These are phyloP conservation scores for Delphinapterus leucas DNA, from an alignment of 2,113 vertebrate genomes.

Conservation along the genomic window DNA sequence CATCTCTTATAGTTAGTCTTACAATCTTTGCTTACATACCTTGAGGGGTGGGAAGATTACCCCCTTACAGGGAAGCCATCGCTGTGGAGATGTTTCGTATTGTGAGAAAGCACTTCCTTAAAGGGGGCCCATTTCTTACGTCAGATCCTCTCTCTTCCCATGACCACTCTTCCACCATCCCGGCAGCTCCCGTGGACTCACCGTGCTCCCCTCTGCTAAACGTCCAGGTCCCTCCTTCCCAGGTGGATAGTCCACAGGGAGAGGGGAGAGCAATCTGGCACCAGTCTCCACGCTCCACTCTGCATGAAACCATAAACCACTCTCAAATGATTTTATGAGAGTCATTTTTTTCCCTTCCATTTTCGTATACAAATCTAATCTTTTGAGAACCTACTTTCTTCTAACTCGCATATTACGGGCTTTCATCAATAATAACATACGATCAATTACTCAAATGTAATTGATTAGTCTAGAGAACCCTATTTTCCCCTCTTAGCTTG, in stretches of 20 bases:
- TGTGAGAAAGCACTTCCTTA: neutral
- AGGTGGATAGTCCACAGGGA: accelerated
- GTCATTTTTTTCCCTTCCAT: constrained; percentile 60
- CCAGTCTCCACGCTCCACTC: accelerated
- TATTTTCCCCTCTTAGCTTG: neutral
- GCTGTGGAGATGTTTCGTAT: accelerated
- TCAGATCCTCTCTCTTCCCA: too few species aligned
- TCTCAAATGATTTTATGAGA: constrained; percentile 47
- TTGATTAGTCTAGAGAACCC: constrained; percentile 32
- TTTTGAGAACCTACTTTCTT: constrained; percentile 21
- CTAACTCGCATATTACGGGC: constrained; percentile 61
- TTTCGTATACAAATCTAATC: constrained; percentile 74
- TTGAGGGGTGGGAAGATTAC: accelerated
- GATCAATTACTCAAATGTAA: constrained; percentile 69
- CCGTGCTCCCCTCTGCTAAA: accelerated
- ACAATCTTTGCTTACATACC: neutral
- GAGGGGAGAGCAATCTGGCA: neutral
- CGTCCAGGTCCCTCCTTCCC: accelerated
- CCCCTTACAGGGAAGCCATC: neutral
- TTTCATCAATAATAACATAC: constrained; percentile 77
- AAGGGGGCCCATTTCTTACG: accelerated
- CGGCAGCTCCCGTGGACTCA: neutral
- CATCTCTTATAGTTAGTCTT: accelerated
- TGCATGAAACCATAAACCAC: constrained; percentile 33
- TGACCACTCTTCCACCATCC: accelerated